Percentiles rank a stretch among this genome's conserved stretches.
Evolutionary conservation across 2,888 invertebrate genomes (phyloP).

Genomic region (Strigamia crassipes): DNA sequence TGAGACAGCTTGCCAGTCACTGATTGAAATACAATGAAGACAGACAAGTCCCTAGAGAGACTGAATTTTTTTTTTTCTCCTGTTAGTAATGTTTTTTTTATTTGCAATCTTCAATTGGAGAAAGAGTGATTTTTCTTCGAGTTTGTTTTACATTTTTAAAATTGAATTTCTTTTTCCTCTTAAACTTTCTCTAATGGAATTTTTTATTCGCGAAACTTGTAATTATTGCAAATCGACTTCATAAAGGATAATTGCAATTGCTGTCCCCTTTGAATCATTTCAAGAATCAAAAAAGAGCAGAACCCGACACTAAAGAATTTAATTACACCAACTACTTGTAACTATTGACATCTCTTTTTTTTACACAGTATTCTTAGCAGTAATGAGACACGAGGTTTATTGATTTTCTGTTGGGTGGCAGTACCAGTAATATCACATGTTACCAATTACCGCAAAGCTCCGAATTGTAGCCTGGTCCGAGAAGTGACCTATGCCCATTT

Average conservation of each 20-base stretch:
- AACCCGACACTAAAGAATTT: neutral
- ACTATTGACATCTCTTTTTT: constrained; percentile 5
- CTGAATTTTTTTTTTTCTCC: neutral
- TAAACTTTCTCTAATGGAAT: constrained; percentile 8
- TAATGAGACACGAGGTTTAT: neutral
- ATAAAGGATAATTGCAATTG: neutral
- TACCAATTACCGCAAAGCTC: too few relatives aligned
- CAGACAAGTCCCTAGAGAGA: constrained; percentile 1
- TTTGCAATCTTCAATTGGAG: constrained; percentile 6
- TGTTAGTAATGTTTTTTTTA: constrained; percentile 20
- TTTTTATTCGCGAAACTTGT: neutral
- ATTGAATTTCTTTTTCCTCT: constrained; percentile 11
- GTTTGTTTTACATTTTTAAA: constrained; percentile 21
- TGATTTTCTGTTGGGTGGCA: neutral
- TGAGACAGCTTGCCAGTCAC: constrained; percentile 21
- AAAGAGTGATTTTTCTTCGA: neutral
- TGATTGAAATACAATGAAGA: constrained; percentile 21
- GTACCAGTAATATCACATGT: neutral
- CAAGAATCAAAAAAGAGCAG: neutral
- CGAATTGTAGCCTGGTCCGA: too few relatives aligned
- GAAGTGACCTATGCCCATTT: too few relatives aligned
- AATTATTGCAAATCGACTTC: constrained; percentile 11
- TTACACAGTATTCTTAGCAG: neutral
- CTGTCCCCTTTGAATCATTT: neutral
- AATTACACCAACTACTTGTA: neutral